Conservation (phyloP, 2,888 invertebrate genomes). For the Eristalis arbustorum region DNA sequence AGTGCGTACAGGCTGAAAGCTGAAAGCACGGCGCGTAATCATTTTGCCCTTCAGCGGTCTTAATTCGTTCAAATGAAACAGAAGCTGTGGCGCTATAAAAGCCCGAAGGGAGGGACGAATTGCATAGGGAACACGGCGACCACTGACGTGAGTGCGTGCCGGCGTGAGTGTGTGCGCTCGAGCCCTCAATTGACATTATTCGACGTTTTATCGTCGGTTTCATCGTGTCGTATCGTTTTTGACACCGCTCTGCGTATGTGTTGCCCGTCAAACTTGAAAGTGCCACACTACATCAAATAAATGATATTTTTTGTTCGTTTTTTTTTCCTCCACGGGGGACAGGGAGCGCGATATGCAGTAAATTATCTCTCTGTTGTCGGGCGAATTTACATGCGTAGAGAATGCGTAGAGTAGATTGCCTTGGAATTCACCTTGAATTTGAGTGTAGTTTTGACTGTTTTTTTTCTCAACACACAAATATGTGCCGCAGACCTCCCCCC, state of each 20-base stretch:
- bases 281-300: slow-evolving; percentile 7
- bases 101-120: background rate
- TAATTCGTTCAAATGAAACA: slow-evolving; percentile 31
- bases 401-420: slow-evolving; percentile 66
- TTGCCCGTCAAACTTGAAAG: slow-evolving; percentile 21
- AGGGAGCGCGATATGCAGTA: slow-evolving; percentile 43
- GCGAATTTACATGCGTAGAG: slow-evolving; percentile 57
- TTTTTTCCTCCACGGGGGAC: background rate
- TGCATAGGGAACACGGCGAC: background rate
- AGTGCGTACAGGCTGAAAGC: slow-evolving; percentile 15
- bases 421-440: slow-evolving; percentile 65
- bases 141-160: background rate
- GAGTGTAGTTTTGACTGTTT: slow-evolving; percentile 52
- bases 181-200: slow-evolving; percentile 47
- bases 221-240: background rate
- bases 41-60: slow-evolving; percentile 63
- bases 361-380: slow-evolving; percentile 35
- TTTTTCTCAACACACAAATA: slow-evolving; percentile 3
- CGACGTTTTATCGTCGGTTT: slow-evolving; percentile 11
- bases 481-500: background rate
- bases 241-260: slow-evolving; percentile 12
- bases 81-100: slow-evolving; percentile 3
- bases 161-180: slow-evolving; percentile 4
- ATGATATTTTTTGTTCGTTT: background rate
- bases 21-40: slow-evolving; percentile 36